Base-by-base conservation (phyloP, 2,797 vertebrate genomes). In the Fundulus diaphanus region DNA sequence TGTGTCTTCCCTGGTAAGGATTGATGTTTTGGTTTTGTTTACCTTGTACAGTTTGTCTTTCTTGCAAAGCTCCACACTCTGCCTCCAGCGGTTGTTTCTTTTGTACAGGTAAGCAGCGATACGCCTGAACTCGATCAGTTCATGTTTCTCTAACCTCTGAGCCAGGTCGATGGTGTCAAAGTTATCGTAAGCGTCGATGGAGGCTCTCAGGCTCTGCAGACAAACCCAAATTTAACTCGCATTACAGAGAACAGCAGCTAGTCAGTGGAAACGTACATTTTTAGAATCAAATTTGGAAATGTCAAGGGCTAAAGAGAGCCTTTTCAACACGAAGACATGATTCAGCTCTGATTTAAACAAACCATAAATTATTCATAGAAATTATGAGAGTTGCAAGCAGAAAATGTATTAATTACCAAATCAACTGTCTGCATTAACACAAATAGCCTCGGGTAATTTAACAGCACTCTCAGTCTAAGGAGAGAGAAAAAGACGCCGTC, bases 51-150 rank as follows among this genome's bases (percentile, higher is more conserved):
- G 95, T 51, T 88, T 96, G 89, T 98, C 97, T 73, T 96, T 97
- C 94, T 97, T 98, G 92, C 97, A 99, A 18, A 99, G 96, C 88
- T 97, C 97, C 70, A 98, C 96, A 0, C 98, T 99, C 92, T 97
- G 97, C 84, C 96, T 96, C 97, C 97, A 98, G 78, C 95, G 95
- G 89, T 96, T 96, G 90, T 96, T 97, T 33, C 96, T 96, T 82
- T 97, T 97, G 92, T 98, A 99, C 59, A 99, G 91, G 79, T 96
- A 97, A 0, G 97, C 96, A 8, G 97, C 96, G 15, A 98, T 97
- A 48, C 96, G 96, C 72, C 97, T 91, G 88, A 99, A 98, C 78
- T 98, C 97, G 0, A 98, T 97, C 67, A 98, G 92, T 51, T 97
- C 96, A 0, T 98, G 97, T 80, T 96, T 97, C 89, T 99, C 97